Conservation (phyloP, 2,797 vertebrate species). For the Sparidentex hasta region DNA sequence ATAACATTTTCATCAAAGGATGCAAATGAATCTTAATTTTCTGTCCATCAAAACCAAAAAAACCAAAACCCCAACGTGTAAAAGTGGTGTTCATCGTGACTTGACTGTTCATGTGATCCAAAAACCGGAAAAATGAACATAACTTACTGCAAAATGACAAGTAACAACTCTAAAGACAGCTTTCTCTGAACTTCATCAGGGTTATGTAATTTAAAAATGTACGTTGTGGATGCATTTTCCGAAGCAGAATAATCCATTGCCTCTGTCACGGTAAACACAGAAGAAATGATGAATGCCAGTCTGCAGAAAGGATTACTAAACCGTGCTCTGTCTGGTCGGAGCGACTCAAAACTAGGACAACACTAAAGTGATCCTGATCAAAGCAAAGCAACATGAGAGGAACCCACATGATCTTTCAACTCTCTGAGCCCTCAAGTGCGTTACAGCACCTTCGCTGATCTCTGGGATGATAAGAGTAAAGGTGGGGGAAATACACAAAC, state of each 20-base stretch:
- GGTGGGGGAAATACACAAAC: conserved; percentile 74
- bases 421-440: conserved; percentile 9
- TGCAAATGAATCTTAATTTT: not conserved
- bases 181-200: no score
- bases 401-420: conserved; percentile 42
- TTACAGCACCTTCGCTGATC: conserved; percentile 60
- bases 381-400: conserved; percentile 15
- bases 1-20: not conserved
- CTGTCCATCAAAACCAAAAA: not conserved
- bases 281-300: not conserved
- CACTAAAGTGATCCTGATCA: conserved; percentile 16
- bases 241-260: not conserved
- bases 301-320: not conserved
- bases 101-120: not conserved
- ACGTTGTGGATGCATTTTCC: not conserved
- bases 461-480: conserved; percentile 62
- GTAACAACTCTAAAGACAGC: not conserved
- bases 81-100: no score
- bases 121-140: no score
- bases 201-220: not conserved
- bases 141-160: not conserved
- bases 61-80: not conserved
- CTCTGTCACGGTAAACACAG: not conserved
- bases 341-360: not conserved
- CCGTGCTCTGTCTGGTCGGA: not conserved